Evolutionary conservation across 2,797 vertebrate genomes (phyloP), one percentile per base, ranked within the genome.

Genomic region (Mormyrops attenuatus): DNA sequence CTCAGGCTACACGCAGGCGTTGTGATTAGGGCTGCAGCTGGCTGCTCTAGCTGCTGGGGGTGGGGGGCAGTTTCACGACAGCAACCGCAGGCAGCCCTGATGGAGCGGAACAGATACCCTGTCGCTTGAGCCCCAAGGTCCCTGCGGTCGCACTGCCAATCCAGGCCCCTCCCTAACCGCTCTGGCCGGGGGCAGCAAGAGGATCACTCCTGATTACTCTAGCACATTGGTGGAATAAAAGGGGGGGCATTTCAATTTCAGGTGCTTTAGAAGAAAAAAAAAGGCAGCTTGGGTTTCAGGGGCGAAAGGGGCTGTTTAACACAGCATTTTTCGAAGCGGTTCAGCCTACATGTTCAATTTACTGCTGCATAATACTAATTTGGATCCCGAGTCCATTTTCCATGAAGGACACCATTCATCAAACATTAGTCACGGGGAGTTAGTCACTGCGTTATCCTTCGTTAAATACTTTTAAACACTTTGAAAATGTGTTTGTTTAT

Each of bases 171-270:
- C 34, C 34, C 85, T 7, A 3, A 38, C 85, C 38, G 20, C 52
- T 7, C 41, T 20, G 73, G 55, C 38, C 4, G 8, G 88, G 90
- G 87, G 88, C 50, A 88, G 90, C 88, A 91, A 92, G 90, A 89
- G 91, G 92, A 93, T 92, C 92, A 86, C 89, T 88, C 60, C 91
- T 93, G 93, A 94, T 95, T 95, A 93, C 93, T 92, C 88, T 90
- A 93, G 94, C 92, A 92, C 92, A 91, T 94, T 92, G 92, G 90
- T 90, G 87, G 92, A 92, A 93, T 93, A 92, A 94, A 94, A 93
- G 93, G 91, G 88, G 85, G 84, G 88, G 88, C 92, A 94, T 90
- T 80, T 44, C 87, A 86, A 90, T 91, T 93, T 90, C 91, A 92
- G 34, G 85, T 89, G 89, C 92, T 91, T 90, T 91, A 57, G 90